Conservation (phyloP, 2,113 vertebrate species). For the Nesogale talazaci region DNA sequence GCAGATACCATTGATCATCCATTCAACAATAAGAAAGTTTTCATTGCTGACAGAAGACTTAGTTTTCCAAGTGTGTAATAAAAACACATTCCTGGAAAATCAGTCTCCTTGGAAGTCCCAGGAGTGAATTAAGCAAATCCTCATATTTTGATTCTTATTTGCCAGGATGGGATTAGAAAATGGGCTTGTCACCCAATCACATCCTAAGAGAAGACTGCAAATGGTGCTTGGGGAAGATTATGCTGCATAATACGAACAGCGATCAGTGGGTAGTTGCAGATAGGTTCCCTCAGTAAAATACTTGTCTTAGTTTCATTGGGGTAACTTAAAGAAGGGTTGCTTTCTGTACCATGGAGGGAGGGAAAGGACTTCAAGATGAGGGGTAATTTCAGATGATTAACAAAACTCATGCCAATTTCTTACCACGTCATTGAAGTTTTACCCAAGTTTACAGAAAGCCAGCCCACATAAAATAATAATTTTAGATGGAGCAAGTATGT, state of each 20-base stretch:
- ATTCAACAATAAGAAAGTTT: neutral
- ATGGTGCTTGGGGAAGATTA: constrained; percentile 2
- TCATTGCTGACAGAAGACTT: neutral
- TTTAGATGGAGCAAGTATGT: no score
- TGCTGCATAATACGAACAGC: neutral
- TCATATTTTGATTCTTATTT: constrained; percentile 5
- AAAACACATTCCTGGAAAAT: neutral
- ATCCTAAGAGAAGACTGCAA: neutral
- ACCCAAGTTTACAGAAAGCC: no score
- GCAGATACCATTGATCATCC: neutral
- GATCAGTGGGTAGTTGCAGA: no score
- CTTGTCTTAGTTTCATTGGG: no score
- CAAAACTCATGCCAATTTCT: no score
- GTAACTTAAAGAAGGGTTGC: no score
- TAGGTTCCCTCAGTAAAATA: no score
- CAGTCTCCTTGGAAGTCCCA: neutral
- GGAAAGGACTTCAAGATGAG: no score
- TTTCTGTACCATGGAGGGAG: no score
- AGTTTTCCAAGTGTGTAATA: neutral
- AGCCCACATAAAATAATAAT: no score
- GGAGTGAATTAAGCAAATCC: constrained; percentile 18
- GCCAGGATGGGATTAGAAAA: neutral
- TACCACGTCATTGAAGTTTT: no score
- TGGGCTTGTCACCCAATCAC: neutral
- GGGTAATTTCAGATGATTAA: no score